Conservation (phyloP, 2,797 vertebrate species). For the Danio aesculapii region DNA sequence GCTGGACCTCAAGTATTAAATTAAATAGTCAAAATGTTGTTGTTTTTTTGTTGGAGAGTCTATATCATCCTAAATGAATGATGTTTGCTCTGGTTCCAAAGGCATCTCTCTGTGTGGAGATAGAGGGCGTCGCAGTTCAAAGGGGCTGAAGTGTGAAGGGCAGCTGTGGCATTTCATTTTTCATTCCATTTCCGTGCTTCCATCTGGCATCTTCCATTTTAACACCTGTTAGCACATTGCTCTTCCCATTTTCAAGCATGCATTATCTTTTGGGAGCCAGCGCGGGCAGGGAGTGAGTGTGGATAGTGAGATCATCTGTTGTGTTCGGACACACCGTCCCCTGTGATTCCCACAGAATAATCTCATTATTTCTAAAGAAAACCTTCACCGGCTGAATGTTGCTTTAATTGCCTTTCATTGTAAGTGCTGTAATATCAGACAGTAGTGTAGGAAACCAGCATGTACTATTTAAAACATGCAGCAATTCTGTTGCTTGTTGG, state of each 20-base stretch:
- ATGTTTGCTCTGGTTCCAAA: neutral
- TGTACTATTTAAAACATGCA: neutral
- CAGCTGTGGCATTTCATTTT: conserved; percentile 32
- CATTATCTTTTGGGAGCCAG: conserved; percentile 21
- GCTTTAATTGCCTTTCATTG: neutral
- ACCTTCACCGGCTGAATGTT: conserved; percentile 9
- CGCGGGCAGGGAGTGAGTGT: conserved; percentile 3
- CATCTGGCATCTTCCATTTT: conserved; percentile 36
- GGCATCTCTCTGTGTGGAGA: neutral
- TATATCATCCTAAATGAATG: neutral
- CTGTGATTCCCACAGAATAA: conserved; percentile 27
- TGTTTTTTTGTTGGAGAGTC: too few relatives aligned
- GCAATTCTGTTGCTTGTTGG: neutral
- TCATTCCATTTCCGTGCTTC: conserved; percentile 23
- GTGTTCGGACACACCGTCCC: conserved; percentile 22
- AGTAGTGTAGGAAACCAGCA: neutral
- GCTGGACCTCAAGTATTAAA: too few relatives aligned
- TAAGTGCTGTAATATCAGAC: neutral
- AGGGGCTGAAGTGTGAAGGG: conserved; percentile 40
- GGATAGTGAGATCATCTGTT: conserved; percentile 33
- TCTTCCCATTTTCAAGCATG: conserved; percentile 20
- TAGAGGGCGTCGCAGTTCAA: neutral
- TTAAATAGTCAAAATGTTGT: too few relatives aligned
- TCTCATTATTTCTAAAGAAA: conserved; percentile 25
- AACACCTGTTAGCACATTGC: conserved; percentile 43